A percentile compares a stretch with the other conserved stretches of the same genome.
Conservation (phyloP, 37 sponge, comb jelly and placozoan species). For the Aplysina aerophoba region DNA sequence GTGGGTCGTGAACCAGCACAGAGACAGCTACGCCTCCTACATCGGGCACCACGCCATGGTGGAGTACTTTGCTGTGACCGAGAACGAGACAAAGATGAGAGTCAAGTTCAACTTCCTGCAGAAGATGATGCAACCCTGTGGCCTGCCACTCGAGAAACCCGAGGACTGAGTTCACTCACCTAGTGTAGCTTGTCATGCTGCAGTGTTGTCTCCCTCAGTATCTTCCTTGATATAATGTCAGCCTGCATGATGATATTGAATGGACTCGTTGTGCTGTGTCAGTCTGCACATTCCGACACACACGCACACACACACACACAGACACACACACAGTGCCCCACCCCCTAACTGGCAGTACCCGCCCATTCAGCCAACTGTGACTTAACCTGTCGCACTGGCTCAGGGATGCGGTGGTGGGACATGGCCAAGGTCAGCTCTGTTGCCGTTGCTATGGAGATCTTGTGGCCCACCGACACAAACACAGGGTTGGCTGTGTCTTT, state of each 20-base stretch:
- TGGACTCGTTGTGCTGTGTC: too few relatives aligned
- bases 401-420: constrained; percentile 84
- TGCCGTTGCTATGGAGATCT: constrained; percentile 89
- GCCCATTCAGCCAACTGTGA: too few relatives aligned
- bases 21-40: constrained; percentile 96
- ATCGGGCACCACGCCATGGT: constrained; percentile 95
- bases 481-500: constrained; percentile 87
- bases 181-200: too few relatives aligned
- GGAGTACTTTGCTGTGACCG: constrained; percentile 93
- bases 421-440: constrained; percentile 65
- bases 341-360: background rate
- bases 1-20: constrained; percentile 97
- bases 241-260: constrained; percentile 58
- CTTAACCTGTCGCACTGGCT: constrained; percentile 91
- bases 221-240: constrained; percentile 53
- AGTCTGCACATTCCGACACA: too few relatives aligned
- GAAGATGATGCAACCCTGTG: constrained; percentile 99
- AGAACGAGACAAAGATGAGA: constrained; percentile 95
- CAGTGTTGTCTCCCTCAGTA: constrained; percentile 22
- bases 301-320: background rate
- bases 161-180: constrained; percentile 59
- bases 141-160: constrained; percentile 93
- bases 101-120: constrained; percentile 91
- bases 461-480: constrained; percentile 96
- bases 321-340: constrained; percentile 2